These are phyloP conservation scores for Oncorhynchus clarkii DNA, from an alignment of 2,113 vertebrate species.

Conservation along the genomic window DNA sequence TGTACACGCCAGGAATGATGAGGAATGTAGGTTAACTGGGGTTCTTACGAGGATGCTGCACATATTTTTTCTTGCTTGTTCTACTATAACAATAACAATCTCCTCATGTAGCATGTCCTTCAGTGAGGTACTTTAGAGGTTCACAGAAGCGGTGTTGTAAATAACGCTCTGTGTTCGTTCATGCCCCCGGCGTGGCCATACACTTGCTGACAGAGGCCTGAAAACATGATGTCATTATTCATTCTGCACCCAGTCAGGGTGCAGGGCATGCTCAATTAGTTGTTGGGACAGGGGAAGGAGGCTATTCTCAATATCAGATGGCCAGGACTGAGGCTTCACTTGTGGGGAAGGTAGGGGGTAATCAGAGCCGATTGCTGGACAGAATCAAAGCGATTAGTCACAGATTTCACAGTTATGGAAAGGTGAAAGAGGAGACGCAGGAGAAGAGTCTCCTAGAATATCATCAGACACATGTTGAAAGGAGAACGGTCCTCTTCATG, in stretches of 20 bases:
- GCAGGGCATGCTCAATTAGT: conserved; percentile 36
- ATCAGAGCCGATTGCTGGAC: conserved; percentile 8
- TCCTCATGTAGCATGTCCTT: conserved; percentile 22
- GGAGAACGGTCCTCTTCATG: conserved; percentile 22
- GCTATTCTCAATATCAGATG: conserved; percentile 38
- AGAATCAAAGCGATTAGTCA: conserved; percentile 31
- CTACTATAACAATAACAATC: conserved; percentile 41
- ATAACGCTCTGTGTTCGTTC: conserved; percentile 31
- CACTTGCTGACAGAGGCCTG: conserved; percentile 25
- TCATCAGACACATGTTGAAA: conserved; percentile 21
- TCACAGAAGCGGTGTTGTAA: conserved; percentile 32
- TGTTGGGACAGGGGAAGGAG: conserved; percentile 9
- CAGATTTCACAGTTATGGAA: conserved; percentile 33
- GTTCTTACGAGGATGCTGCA: neutral
- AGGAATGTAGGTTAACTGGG: conserved; percentile 22
- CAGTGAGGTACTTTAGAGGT: conserved; percentile 33
- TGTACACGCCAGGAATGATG: conserved; percentile 18
- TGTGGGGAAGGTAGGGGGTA: neutral
- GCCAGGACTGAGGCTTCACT: conserved; percentile 9
- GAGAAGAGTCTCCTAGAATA: conserved; percentile 10
- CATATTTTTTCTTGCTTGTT: conserved; percentile 16
- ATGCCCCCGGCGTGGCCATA: conserved; percentile 23
- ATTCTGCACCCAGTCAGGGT: conserved; percentile 37
- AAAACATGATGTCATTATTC: conserved; percentile 52
- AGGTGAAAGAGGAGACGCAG: conserved; percentile 27